Conservation (phyloP, 2,797 vertebrate genomes). For the Sebastes iracundus region DNA sequence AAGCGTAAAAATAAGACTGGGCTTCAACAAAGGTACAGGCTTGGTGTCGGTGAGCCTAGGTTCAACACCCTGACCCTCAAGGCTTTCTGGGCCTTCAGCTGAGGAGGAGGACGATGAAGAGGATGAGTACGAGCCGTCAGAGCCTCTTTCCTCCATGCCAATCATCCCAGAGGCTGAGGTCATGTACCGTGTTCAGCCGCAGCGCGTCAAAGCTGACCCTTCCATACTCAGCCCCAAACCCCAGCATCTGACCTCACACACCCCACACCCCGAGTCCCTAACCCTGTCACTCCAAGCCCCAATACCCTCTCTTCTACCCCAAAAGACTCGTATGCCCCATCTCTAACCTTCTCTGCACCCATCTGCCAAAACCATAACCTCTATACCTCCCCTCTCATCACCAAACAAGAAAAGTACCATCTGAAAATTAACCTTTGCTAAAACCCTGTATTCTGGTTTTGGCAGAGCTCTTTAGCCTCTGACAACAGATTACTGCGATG, state of each 20-base stretch:
- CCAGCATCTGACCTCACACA: slow-evolving; percentile 71
- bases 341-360: slow-evolving; percentile 76
- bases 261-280: slow-evolving; percentile 75
- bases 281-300: slow-evolving; percentile 83
- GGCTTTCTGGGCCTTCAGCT: slow-evolving; percentile 49
- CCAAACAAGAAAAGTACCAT: slow-evolving; percentile 74
- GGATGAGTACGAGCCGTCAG: slow-evolving; percentile 65
- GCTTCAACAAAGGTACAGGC: slow-evolving; percentile 57
- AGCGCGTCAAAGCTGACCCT: slow-evolving; percentile 69
- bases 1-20: slow-evolving; percentile 40
- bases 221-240: slow-evolving; percentile 54
- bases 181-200: slow-evolving; percentile 66
- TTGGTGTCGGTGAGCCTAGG: slow-evolving; percentile 32
- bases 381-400: slow-evolving; percentile 78
- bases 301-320: slow-evolving; percentile 65
- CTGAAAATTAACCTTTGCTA: slow-evolving; percentile 75
- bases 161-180: slow-evolving; percentile 71
- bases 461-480: slow-evolving; percentile 62
- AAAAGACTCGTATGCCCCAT: slow-evolving; percentile 66
- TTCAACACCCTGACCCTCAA: slow-evolving; percentile 64
- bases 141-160: slow-evolving; percentile 71
- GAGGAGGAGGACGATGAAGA: slow-evolving; percentile 35
- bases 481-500: slow-evolving; percentile 50
- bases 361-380: slow-evolving; percentile 77
- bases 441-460: slow-evolving; percentile 60